These are phyloP conservation scores for Drosophila multiciliata DNA, from an alignment of 2,888 invertebrate genomes.

Conservation along the genomic window DNA sequence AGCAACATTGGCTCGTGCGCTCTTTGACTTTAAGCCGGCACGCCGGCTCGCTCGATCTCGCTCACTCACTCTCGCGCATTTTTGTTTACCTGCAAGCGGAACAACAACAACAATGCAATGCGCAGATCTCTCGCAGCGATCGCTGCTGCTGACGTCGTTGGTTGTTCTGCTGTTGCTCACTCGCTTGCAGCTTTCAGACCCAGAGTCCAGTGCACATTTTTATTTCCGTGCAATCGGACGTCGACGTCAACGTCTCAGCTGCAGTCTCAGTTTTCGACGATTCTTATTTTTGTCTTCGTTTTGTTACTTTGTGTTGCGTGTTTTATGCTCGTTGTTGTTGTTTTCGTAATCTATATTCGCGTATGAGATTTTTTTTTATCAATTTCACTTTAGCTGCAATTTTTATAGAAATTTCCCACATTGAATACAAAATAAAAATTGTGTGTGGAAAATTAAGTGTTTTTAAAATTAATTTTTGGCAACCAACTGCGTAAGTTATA, in stretches of 20 bases:
- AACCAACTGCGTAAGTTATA: slow-evolving; percentile 52
- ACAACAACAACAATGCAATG: slow-evolving; percentile 39
- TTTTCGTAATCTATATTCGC: slow-evolving; percentile 1
- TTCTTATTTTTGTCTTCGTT: slow-evolving; percentile 14
- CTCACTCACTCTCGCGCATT: slow-evolving; percentile 14
- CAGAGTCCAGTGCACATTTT: slow-evolving; percentile 48
- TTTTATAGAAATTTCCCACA: slow-evolving; percentile 46
- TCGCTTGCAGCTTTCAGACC: slow-evolving; percentile 26
- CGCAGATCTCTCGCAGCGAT: slow-evolving; percentile 52
- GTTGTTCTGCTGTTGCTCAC: slow-evolving; percentile 18
- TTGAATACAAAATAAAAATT: too few species aligned
- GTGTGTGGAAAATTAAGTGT: slow-evolving; percentile 12
- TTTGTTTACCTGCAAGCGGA: slow-evolving; percentile 52
- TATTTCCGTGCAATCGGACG: slow-evolving; percentile 68
- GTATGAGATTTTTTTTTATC: not conserved
- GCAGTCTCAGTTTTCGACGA: slow-evolving; percentile 12
- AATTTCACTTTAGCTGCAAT: slow-evolving; percentile 51
- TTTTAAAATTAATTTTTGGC: slow-evolving; percentile 11
- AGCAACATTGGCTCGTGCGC: slow-evolving; percentile 67
- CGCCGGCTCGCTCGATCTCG: slow-evolving; percentile 53
- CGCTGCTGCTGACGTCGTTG: slow-evolving; percentile 22
- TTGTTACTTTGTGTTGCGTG: slow-evolving; percentile 22
- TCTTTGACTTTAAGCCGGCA: slow-evolving; percentile 56
- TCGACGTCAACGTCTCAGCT: slow-evolving; percentile 51
- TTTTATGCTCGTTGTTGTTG: slow-evolving; percentile 18